phyloP scores from a whole-genome alignment of 2,797 vertebrate genomes.

The Spea hammondii region DNA sequence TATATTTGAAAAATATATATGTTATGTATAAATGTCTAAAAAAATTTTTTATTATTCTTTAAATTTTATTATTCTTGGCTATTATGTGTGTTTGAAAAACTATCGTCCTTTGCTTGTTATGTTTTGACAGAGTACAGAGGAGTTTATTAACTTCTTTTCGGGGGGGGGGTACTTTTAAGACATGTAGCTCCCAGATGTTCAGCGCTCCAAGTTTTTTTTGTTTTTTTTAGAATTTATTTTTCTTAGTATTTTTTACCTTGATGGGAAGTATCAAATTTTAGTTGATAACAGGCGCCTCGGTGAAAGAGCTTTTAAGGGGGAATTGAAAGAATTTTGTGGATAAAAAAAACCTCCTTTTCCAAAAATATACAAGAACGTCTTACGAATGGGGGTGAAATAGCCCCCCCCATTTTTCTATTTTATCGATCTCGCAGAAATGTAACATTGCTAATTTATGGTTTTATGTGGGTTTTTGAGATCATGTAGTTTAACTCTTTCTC shows the following conservation, averaged over 20 bases:
- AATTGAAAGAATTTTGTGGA: not conserved
- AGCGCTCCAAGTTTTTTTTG: not conserved
- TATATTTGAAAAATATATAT: not conserved
- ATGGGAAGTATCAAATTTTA: conserved; percentile 6
- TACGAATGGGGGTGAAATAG: too few relatives aligned
- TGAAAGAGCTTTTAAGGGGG: conserved; percentile 1
- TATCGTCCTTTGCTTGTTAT: not conserved
- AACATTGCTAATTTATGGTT: too few relatives aligned
- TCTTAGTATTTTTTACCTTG: not conserved
- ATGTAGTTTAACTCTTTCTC: too few relatives aligned
- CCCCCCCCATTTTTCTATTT: too few relatives aligned
- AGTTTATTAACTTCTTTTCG: not conserved
- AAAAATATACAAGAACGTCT: too few relatives aligned
- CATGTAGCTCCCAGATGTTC: conserved; percentile 12
- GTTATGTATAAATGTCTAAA: too few relatives aligned
- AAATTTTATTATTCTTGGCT: too few relatives aligned
- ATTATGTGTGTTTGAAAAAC: too few relatives aligned
- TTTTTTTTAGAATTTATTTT: conserved; percentile 6
- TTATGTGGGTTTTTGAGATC: too few relatives aligned
- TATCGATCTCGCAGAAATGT: too few relatives aligned
- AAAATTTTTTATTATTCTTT: too few relatives aligned
- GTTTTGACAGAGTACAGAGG: not conserved
- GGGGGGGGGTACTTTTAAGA: not conserved
- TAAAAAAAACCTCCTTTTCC: not conserved
- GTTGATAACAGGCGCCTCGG: not conserved